Conservation (phyloP, 2,797 vertebrate species). For the Peromyscus nudipes region DNA sequence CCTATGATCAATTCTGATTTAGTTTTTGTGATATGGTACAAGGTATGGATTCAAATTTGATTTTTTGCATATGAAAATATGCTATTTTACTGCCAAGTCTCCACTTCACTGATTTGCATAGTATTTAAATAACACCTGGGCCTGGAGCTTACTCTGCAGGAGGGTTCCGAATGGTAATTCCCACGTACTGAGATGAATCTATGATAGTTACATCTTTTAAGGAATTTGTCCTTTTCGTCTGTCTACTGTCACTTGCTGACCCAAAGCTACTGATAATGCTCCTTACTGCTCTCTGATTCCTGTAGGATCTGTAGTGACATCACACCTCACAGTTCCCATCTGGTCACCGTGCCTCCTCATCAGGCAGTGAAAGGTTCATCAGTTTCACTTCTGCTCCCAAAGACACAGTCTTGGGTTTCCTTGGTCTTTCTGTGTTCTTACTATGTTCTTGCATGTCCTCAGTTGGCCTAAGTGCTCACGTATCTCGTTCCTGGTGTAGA, state of each 20-base stretch:
- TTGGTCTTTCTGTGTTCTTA: neutral
- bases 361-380: neutral
- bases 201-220: neutral
- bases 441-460: neutral
- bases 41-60: neutral
- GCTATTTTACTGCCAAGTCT: neutral
- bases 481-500: neutral
- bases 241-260: neutral
- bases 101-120: neutral
- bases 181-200: neutral
- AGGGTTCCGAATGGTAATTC: neutral
- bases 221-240: neutral
- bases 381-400: neutral
- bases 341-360: neutral
- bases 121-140: slow-evolving; percentile 20
- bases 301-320: neutral
- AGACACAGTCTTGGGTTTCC: neutral
- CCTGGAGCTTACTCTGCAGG: neutral
- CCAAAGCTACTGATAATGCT: neutral
- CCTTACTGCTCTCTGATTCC: neutral
- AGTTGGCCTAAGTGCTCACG: neutral
- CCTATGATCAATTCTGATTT: neutral
- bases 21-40: neutral
- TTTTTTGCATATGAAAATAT: neutral
- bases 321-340: neutral